These are phyloP conservation scores for Mycteria americana DNA, from an alignment of 2,797 vertebrate genomes.

Conservation along the genomic window DNA sequence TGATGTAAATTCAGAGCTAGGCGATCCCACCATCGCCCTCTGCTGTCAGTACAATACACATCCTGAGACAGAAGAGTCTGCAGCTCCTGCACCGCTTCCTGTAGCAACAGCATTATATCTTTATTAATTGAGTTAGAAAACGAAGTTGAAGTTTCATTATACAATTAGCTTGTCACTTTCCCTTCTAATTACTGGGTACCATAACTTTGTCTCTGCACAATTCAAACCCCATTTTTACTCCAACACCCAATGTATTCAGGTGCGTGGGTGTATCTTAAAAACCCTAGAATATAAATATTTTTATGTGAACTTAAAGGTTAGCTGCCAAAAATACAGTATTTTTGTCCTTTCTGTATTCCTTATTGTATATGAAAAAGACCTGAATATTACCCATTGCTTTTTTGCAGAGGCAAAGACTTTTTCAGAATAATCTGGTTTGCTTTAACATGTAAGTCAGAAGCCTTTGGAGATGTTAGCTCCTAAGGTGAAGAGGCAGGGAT, in stretches of 20 bases:
- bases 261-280: not conserved
- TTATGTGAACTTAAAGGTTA: not conserved
- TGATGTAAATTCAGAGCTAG: conserved; percentile 93
- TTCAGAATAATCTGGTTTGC: not conserved
- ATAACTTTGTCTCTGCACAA: not conserved
- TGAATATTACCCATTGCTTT: not conserved
- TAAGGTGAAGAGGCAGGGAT: not conserved
- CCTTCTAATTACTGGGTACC: not conserved
- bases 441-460: not conserved
- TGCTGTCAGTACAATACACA: conserved; percentile 87
- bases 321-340: not conserved
- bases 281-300: not conserved
- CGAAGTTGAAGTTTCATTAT: not conserved
- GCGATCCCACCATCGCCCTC: conserved; percentile 96
- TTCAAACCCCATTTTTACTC: not conserved
- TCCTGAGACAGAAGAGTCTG: conserved; percentile 83
- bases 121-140: not conserved
- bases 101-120: not conserved
- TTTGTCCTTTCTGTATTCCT: not conserved
- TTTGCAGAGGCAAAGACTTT: not conserved
- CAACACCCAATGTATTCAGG: not conserved
- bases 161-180: not conserved
- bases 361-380: not conserved
- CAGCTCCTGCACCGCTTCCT: conserved; percentile 90
- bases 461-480: not conserved